Percentiles rank a stretch among this genome's conserved stretches.
These are phyloP conservation scores for Holacanthus passer DNA, from an alignment of 2,113 vertebrate genomes.

Conservation along the genomic window DNA sequence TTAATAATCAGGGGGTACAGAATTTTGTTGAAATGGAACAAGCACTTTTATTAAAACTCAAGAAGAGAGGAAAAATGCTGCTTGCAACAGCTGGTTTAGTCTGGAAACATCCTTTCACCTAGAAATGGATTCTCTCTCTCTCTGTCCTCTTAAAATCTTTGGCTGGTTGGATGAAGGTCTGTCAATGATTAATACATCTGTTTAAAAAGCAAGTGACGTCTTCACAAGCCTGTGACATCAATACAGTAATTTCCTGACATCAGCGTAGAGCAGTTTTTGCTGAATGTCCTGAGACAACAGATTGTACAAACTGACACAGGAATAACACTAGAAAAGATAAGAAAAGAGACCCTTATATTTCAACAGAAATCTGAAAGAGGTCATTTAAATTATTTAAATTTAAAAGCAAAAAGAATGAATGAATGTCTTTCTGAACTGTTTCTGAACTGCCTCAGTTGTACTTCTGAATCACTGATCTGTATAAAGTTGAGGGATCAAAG, in stretches of 20 bases:
- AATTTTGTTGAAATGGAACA: not conserved
- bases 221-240: conserved; percentile 32
- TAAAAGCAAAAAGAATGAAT: not conserved
- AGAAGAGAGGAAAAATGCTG: not conserved
- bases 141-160: not conserved
- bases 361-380: not conserved
- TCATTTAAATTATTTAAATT: not conserved
- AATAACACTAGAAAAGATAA: not conserved
- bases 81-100: not conserved
- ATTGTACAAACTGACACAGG: not conserved
- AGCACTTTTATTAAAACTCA: not conserved
- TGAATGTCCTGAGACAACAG: not conserved
- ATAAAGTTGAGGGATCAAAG: conserved; percentile 24
- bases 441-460: not conserved
- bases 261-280: not conserved
- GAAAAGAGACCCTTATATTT: not conserved
- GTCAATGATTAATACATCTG: conserved; percentile 8
- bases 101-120: not conserved
- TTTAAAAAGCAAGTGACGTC: not conserved
- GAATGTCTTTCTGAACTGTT: too few relatives aligned
- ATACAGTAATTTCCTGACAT: not conserved
- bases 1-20: not conserved
- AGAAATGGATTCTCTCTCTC: not conserved
- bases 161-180: not conserved
- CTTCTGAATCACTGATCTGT: not conserved